Evolutionary conservation across 2,113 vertebrate species (phyloP).

Genomic region (Bettongia penicillata): DNA sequence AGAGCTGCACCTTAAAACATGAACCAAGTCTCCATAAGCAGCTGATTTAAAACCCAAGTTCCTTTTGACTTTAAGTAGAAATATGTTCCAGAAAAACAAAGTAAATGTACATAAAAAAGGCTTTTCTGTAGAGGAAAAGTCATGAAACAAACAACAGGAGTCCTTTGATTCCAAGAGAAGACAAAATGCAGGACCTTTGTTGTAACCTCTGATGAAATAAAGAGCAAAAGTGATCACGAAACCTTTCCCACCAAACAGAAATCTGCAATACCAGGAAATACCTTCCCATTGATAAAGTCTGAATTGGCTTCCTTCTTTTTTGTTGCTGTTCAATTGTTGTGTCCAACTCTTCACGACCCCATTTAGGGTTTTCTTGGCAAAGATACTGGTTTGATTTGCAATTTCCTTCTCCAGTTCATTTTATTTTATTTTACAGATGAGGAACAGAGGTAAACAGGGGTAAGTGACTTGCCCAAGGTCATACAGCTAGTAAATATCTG

Average conservation of each 20-base stretch:
- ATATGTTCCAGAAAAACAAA: background rate
- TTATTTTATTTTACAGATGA: background rate
- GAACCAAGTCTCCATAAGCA: background rate
- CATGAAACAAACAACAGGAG: background rate
- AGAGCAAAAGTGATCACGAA: background rate
- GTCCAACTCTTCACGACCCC: too few species aligned
- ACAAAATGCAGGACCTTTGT: background rate
- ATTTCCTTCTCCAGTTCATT: background rate
- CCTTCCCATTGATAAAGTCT: background rate
- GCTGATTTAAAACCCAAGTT: background rate
- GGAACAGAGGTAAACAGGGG: background rate
- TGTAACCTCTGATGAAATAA: background rate
- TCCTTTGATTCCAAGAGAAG: background rate
- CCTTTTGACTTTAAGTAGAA: background rate
- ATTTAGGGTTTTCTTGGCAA: background rate
- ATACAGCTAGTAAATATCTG: background rate
- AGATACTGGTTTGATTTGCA: background rate
- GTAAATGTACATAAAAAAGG: background rate
- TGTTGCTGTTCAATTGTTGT: background rate
- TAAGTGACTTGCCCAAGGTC: background rate
- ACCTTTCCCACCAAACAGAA: background rate
- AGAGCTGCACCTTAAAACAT: background rate
- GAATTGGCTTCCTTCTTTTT: background rate
- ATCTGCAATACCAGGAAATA: background rate
- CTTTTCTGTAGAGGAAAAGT: background rate